phyloP scores from a whole-genome alignment of 2,888 invertebrate species.

The Xestia c-nigrum region DNA sequence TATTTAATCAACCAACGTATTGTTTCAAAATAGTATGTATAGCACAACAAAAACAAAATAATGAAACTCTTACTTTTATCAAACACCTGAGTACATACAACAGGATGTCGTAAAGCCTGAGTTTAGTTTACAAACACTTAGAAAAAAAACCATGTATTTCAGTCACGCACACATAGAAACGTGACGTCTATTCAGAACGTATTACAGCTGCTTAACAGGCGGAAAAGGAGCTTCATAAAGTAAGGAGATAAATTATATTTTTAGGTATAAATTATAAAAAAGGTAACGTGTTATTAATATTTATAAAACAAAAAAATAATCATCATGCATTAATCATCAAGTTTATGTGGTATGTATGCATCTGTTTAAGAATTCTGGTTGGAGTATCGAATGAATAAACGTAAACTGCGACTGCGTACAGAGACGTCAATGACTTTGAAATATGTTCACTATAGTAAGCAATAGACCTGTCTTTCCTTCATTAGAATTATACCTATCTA shows the following conservation, averaged over 20 bases:
- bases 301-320: background rate
- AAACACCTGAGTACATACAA: slow-evolving; percentile 26
- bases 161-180: slow-evolving; percentile 31
- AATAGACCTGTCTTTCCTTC: background rate
- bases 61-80: slow-evolving; percentile 60
- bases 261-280: slow-evolving; percentile 30
- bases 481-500: background rate
- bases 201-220: slow-evolving; percentile 18
- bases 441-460: background rate
- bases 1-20: background rate
- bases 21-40: background rate
- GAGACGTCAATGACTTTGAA: background rate
- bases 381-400: background rate
- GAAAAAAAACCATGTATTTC: slow-evolving; percentile 18
- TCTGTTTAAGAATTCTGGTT: background rate
- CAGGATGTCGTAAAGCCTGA: slow-evolving; percentile 60
- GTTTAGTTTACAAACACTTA: slow-evolving; percentile 41
- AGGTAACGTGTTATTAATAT: slow-evolving; percentile 39
- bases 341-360: background rate
- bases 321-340: background rate
- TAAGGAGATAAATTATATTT: slow-evolving; percentile 36
- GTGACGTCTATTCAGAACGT: slow-evolving; percentile 40
- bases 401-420: background rate
- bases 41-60: slow-evolving; percentile 4
- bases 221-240: slow-evolving; percentile 21